Conservation (phyloP, 1,140 invertebrate genomes). For the Drosophila suzukii region DNA sequence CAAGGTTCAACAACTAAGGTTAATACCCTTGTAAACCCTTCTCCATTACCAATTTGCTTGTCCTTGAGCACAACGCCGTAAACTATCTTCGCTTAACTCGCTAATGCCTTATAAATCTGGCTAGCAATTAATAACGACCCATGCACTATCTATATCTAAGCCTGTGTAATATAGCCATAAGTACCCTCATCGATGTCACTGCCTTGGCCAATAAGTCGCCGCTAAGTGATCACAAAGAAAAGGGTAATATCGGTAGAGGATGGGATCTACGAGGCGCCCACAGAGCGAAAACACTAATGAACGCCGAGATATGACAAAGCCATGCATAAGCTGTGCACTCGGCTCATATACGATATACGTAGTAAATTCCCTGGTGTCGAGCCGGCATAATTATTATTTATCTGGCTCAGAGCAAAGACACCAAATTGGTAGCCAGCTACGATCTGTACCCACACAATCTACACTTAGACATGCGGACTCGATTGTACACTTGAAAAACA, state of each 20-base stretch:
- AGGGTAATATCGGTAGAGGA: slow-evolving; percentile 3
- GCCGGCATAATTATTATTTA: slow-evolving; percentile 80
- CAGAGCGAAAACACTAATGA: slow-evolving; percentile 74
- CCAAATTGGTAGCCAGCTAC: slow-evolving; percentile 73
- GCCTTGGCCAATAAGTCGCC: slow-evolving; percentile 68
- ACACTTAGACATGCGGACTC: slow-evolving; percentile 2
- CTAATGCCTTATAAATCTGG: slow-evolving; percentile 68
- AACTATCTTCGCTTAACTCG: slow-evolving; percentile 43
- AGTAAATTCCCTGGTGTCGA: slow-evolving; percentile 32
- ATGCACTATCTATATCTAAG: slow-evolving; percentile 10
- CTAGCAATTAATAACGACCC: slow-evolving; percentile 64
- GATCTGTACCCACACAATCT: slow-evolving; percentile 68
- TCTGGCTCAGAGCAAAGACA: slow-evolving; percentile 66
- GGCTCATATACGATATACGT: slow-evolving; percentile 8
- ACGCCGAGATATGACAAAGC: slow-evolving; percentile 68
- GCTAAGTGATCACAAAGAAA: slow-evolving; percentile 55
- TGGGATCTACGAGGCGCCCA: slow-evolving; percentile 52
- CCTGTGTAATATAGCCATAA: slow-evolving; percentile 30
- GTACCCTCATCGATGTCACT: slow-evolving; percentile 48
- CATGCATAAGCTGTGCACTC: slow-evolving; percentile 59
- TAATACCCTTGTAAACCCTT: slow-evolving; percentile 14
- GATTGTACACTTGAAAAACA: not conserved
- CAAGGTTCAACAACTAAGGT: not conserved
- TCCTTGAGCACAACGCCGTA: slow-evolving; percentile 11
- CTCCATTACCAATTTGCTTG: slow-evolving; percentile 4